phyloP scores from a whole-genome alignment of 2,797 vertebrate species.

The Cuniculus paca region DNA sequence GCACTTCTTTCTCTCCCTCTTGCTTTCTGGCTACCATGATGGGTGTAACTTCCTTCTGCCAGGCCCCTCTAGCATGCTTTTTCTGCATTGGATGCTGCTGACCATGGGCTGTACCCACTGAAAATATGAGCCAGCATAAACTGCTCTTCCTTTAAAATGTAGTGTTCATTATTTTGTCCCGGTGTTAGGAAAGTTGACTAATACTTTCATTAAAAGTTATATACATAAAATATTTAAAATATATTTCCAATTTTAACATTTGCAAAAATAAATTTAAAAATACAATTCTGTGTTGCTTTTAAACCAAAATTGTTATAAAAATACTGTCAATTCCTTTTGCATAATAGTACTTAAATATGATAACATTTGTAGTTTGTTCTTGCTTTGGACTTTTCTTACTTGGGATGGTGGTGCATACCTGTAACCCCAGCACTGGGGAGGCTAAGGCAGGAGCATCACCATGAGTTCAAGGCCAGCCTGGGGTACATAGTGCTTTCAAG shows the following conservation, averaged over 20 bases:
- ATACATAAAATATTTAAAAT: neutral
- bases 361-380: neutral
- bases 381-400: neutral
- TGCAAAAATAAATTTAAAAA: neutral
- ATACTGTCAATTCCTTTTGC: neutral
- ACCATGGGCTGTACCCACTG: no score
- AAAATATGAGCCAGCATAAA: neutral
- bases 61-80: neutral
- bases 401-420: no score
- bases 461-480: no score
- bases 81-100: neutral
- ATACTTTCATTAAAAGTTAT: neutral
- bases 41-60: neutral
- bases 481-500: no score
- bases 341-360: neutral
- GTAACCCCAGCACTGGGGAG: no score
- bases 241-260: neutral
- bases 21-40: neutral
- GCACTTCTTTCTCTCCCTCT: neutral
- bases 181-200: neutral
- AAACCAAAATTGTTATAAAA: neutral
- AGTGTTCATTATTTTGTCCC: neutral
- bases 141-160: neutral
- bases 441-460: no score
- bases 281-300: neutral